Evolutionary conservation across 2,888 invertebrate genomes (phyloP), one percentile per base, ranked within the genome.

Genomic region (Eueremaeus valkanovi): DNA sequence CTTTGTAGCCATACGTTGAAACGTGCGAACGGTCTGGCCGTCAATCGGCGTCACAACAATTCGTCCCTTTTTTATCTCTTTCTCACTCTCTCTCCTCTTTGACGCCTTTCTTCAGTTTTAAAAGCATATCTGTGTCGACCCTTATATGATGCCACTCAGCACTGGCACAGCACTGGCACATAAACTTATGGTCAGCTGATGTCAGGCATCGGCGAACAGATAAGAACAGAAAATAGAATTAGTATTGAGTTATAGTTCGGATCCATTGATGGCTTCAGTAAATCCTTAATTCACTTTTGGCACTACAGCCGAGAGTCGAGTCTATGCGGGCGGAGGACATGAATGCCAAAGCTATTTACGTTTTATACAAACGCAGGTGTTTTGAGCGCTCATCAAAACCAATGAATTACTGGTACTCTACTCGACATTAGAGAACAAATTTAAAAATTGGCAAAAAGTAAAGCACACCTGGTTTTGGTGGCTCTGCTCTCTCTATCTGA

Each of bases 101-200:
- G 66, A 66, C 66, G 33, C 66, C 66, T 36, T 21, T 66, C 36
- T 36, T 36, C 36, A n/a, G 66, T 36, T 36, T 66, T 66, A 36
- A 33, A 36, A 24, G 13, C 61, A 29, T 29, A 61, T 61, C 29
- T 61, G 29, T 51, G 51, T 61, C 3, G 18, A 61, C n/a, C 21
- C 24, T 13, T 61, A 61, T 58, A 24, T 61, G 61, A 61, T 61
- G 31, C 61, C 33, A n/a, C 36, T 36, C 11, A 36, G 36, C 33
- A 36, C 6, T 66, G 36, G 36, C 36, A 21, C 16, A 24, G 16
- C 58, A 58, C 51, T 36, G 36, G 36, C 11, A n/a, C n/a, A n/a
- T n/a, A n/a, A 21, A 61, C 61, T 27, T 61, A 29, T 33, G 66
- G 66, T 66, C 66, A 66, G 66, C 66, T 66, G 66, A 66, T 6